Evolutionary conservation across 2,888 invertebrate species (phyloP).

Genomic region (Xiphydria camelus): DNA sequence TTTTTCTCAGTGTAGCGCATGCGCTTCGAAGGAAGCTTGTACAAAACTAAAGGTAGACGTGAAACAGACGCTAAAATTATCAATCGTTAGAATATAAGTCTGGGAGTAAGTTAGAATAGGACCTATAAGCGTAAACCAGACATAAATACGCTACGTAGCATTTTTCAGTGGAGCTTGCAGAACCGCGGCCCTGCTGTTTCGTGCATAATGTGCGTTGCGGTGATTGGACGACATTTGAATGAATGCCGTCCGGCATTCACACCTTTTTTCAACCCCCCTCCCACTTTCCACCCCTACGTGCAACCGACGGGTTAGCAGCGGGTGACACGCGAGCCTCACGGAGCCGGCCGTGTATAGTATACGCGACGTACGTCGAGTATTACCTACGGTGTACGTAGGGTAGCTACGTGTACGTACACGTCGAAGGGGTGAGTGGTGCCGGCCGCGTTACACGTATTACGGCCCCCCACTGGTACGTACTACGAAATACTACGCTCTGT

Average conservation of each 20-base stretch:
- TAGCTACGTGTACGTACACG: conserved; percentile 20
- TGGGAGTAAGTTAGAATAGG: no score
- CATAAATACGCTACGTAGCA: no score
- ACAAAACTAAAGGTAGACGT: no score
- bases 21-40: no score
- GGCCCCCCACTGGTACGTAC: conserved; percentile 33
- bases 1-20: no score
- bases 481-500: conserved; percentile 45
- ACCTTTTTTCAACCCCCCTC: conserved; percentile 29
- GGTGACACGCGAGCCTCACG: conserved; percentile 26
- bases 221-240: conserved; percentile 37
- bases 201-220: conserved; percentile 7
- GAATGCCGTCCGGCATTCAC: conserved; percentile 40
- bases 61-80: no score
- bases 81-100: no score
- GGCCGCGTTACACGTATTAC: conserved; percentile 19
- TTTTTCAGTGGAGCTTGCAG: no score
- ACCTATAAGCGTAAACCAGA: no score
- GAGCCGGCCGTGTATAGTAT: conserved; percentile 8
- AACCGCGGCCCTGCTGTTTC: not conserved
- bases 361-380: conserved; percentile 9
- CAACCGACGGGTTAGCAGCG: conserved; percentile 24
- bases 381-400: no score
- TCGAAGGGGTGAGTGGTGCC: conserved; percentile 16
- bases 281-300: conserved; percentile 13